Percentiles rank a stretch among this genome's conserved stretches.
These are phyloP conservation scores for rat (Rattus norvegicus) DNA, from an alignment of 2,113 vertebrate genomes.

Conservation along the genomic window DNA sequence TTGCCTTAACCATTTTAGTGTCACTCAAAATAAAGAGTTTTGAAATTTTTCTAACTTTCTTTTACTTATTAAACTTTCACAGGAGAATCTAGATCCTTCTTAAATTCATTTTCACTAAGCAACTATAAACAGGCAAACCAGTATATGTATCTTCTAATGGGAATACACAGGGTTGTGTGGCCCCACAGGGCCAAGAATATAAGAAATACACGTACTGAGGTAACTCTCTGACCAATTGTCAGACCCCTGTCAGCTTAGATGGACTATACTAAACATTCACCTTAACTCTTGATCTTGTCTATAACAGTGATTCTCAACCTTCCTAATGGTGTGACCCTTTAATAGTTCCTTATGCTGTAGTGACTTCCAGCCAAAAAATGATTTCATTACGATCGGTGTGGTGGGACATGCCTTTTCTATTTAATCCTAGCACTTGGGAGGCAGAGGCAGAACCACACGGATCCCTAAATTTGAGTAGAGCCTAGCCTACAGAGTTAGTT, in stretches of 20 bases:
- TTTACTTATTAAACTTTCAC: constrained; percentile 1
- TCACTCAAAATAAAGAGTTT: constrained; percentile 28
- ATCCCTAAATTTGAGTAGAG: neutral
- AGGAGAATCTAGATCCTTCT: constrained; percentile 33
- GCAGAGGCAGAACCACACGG: neutral
- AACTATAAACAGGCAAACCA: constrained; percentile 12
- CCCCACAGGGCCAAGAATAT: neutral
- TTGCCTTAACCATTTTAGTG: constrained; percentile 3
- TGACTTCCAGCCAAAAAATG: neutral
- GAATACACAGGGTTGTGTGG: neutral
- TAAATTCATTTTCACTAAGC: constrained; percentile 57
- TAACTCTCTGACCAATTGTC: neutral
- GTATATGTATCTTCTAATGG: neutral
- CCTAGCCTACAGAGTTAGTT: neutral
- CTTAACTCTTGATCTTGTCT: neutral
- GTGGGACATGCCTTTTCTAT: neutral
- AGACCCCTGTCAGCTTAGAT: neutral
- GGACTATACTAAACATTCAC: neutral
- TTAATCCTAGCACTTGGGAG: neutral
- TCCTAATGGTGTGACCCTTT: neutral
- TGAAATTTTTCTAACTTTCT: constrained; percentile 20
- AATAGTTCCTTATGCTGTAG: neutral
- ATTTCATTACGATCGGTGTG: neutral
- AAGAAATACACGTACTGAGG: neutral
- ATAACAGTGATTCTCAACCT: neutral